phyloP scores from a whole-genome alignment of 2,113 vertebrate genomes.

The Chamaea fasciata region DNA sequence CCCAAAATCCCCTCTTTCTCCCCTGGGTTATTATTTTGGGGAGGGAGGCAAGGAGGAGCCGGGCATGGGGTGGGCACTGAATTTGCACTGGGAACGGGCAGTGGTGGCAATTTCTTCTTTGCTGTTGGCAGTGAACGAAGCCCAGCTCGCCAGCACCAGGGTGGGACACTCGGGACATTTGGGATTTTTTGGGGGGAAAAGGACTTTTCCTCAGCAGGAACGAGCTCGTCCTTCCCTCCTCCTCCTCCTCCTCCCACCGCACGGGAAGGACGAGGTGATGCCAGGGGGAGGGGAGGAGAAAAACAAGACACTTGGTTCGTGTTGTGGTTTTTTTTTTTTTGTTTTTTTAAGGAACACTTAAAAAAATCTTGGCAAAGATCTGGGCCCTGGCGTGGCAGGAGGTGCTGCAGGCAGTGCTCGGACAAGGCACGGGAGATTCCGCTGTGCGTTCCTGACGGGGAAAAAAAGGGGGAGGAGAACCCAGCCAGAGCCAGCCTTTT shows the following conservation, averaged over 20 bases:
- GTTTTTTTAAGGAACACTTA: slow-evolving; percentile 62
- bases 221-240: not conserved
- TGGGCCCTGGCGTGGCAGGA: slow-evolving; percentile 37
- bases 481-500: not conserved
- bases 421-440: slow-evolving; percentile 67
- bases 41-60: not conserved
- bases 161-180: not conserved
- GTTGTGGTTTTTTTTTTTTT: not conserved
- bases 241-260: not conserved
- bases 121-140: slow-evolving; percentile 44
- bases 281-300: not conserved
- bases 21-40: not conserved
- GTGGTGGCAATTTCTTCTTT: not conserved
- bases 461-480: not conserved
- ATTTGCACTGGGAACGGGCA: not conserved
- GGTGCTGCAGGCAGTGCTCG: slow-evolving; percentile 65
- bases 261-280: not conserved
- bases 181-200: not conserved
- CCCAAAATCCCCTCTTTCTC: not conserved
- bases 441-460: slow-evolving; percentile 25
- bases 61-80: not conserved
- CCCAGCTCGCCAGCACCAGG: not conserved
- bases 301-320: slow-evolving; percentile 34
- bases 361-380: slow-evolving; percentile 11
- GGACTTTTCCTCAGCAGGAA: not conserved